Conservation (phyloP, 2,797 vertebrate genomes). For the Epinephelus malabaricus region DNA sequence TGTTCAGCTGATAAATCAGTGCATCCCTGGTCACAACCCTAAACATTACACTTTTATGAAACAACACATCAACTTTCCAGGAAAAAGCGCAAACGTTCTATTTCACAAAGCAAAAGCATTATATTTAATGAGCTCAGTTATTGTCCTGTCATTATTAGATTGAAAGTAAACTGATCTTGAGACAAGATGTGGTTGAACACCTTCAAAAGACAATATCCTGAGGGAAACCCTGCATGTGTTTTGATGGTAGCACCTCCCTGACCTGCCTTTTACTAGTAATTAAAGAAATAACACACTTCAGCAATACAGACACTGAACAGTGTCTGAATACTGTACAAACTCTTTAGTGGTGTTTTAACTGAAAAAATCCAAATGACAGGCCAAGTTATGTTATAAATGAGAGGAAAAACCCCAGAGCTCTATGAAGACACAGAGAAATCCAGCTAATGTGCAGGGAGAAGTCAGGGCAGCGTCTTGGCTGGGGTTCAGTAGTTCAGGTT, state of each 20-base stretch:
- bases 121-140: background rate
- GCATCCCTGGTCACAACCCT: background rate
- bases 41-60: background rate
- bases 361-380: background rate
- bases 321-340: background rate
- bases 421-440: constrained; percentile 6
- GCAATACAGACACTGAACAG: background rate
- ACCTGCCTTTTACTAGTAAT: background rate
- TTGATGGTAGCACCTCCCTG: background rate
- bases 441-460: constrained; percentile 30
- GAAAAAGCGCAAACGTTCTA: background rate
- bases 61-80: background rate
- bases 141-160: background rate
- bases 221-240: background rate
- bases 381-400: constrained; percentile 7
- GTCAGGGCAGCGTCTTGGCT: constrained; percentile 45
- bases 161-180: constrained; percentile 2
- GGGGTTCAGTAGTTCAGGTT: constrained; percentile 66
- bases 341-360: background rate
- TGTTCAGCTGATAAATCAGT: too few relatives aligned
- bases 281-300: background rate
- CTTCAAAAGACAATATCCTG: background rate
- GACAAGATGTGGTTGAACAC: background rate
- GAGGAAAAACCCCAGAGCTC: background rate
- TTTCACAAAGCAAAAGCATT: background rate